Conservation (phyloP, 2,888 invertebrate species). For the Heterodera filipjevi region DNA sequence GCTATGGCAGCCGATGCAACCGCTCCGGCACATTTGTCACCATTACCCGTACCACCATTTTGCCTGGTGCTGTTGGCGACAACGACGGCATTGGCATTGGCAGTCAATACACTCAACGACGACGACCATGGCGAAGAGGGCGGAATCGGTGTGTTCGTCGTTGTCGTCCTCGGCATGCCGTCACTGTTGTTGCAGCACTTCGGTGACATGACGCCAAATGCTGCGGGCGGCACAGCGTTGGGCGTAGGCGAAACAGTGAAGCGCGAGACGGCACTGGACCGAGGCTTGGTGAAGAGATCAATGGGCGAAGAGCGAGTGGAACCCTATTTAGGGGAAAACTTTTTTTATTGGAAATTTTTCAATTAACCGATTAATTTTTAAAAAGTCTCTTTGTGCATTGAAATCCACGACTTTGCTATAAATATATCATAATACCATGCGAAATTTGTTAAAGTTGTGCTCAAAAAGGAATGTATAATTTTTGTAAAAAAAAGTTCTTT, state of each 20-base stretch:
- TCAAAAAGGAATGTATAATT: too few species aligned
- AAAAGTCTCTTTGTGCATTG: too few species aligned
- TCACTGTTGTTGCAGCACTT: neutral
- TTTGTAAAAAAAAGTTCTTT: too few species aligned
- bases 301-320: neutral
- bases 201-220: neutral
- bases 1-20: neutral
- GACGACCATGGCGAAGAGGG: too few species aligned
- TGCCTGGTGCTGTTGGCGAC: neutral
- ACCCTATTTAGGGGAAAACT: slow-evolving; percentile 10
- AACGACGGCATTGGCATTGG: neutral
- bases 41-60: neutral
- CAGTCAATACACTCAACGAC: slow-evolving; percentile 12
- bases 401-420: too few species aligned
- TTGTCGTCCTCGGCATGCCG: neutral
- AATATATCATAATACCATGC: too few species aligned
- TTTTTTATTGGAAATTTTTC: too few species aligned
- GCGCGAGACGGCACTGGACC: neutral
- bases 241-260: slow-evolving; percentile 31
- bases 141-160: too few species aligned
- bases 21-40: too few species aligned
- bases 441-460: too few species aligned
- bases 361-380: too few species aligned
- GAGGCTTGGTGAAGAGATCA: neutral
- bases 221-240: slow-evolving; percentile 22